phyloP scores from a whole-genome alignment of 2,797 vertebrate genomes.

The Kryptolebias ocellatus region DNA sequence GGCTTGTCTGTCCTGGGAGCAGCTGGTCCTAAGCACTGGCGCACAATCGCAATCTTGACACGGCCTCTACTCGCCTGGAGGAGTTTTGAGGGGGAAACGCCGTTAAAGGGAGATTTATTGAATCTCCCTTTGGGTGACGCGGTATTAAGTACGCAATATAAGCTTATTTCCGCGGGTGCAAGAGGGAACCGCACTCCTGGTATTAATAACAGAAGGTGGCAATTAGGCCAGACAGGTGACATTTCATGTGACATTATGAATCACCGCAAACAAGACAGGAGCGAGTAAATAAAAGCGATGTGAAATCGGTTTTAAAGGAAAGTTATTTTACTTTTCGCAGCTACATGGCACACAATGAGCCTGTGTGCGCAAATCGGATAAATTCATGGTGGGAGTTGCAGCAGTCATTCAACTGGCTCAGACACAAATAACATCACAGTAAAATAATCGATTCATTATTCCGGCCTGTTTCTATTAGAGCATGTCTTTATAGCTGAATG shows the following conservation, averaged over 20 bases:
- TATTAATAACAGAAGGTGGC: constrained; percentile 88
- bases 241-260: constrained; percentile 80
- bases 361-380: constrained; percentile 59
- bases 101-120: constrained; percentile 99
- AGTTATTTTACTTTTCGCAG: constrained; percentile 56
- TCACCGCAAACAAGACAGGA: constrained; percentile 76
- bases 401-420: constrained; percentile 51
- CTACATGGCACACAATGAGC: constrained; percentile 53
- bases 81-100: constrained; percentile 89
- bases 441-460: constrained; percentile 79
- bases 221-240: constrained; percentile 90
- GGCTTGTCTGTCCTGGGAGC: constrained; percentile 99
- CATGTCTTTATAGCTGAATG: constrained; percentile 70
- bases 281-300: constrained; percentile 53
- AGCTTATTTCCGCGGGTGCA: constrained; percentile 79
- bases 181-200: constrained; percentile 82
- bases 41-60: constrained; percentile 96
- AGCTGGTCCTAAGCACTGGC: constrained; percentile 97
- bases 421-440: constrained; percentile 73
- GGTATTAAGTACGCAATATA: constrained; percentile 90
- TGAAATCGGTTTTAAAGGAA: constrained; percentile 51
- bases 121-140: constrained; percentile 91
- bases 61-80: constrained; percentile 92
- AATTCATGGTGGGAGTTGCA: constrained; percentile 55
- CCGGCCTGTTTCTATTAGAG: constrained; percentile 60